phyloP scores from a whole-genome alignment of 1,140 invertebrate species.

The Homarus americanus region DNA sequence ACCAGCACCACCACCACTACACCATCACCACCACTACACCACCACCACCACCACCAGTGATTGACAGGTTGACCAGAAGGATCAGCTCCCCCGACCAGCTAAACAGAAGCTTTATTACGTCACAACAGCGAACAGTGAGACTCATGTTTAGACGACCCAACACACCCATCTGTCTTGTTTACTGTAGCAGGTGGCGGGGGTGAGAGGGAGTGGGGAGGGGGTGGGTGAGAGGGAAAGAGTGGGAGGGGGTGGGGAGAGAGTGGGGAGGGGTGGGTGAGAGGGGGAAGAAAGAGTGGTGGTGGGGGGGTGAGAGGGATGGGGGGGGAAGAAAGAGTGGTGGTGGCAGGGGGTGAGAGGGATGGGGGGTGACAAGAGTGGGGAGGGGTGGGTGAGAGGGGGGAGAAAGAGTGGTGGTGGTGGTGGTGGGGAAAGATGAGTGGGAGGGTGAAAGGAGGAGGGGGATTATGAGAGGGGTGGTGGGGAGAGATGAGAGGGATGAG shows the following conservation, averaged over 20 bases:
- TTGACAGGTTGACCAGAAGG: constrained; percentile 59
- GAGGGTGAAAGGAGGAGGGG: background rate
- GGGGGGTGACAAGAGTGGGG: too few species aligned
- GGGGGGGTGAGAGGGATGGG: background rate
- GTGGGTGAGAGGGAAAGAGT: background rate
- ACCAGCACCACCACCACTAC: background rate
- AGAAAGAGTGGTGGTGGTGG: background rate
- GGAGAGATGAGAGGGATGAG: background rate
- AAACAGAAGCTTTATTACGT: constrained; percentile 51
- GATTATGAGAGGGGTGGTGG: background rate
- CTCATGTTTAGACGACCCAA: constrained; percentile 26
- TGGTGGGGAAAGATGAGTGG: background rate
- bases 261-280: background rate
- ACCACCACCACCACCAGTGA: background rate
- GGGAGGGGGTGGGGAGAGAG: background rate
- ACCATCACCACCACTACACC: background rate
- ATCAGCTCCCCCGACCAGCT: constrained; percentile 24
- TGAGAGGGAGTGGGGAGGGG: background rate
- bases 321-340: constrained; percentile 1
- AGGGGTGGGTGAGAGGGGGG: background rate
- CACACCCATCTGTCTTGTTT: constrained; percentile 22
- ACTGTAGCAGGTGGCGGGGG: constrained; percentile 31
- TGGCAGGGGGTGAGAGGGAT: background rate
- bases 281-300: background rate
- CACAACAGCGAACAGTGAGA: constrained; percentile 56